These are phyloP conservation scores for Varanus salvator DNA, from an alignment of 2,113 vertebrate genomes.

Conservation along the genomic window DNA sequence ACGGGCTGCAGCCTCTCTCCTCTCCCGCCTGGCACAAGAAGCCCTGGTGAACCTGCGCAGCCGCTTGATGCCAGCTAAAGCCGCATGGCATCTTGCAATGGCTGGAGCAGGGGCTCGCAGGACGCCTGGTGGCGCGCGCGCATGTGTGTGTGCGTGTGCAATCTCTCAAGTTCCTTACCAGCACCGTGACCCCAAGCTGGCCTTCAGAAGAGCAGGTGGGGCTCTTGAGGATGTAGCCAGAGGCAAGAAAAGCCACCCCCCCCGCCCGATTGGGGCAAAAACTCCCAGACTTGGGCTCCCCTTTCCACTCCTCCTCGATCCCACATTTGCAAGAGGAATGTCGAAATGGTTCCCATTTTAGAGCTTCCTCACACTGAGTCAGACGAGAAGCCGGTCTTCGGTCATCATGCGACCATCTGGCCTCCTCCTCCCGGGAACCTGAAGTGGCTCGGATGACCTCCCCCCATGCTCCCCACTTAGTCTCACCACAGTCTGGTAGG, in stretches of 20 bases:
- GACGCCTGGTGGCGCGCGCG: no score
- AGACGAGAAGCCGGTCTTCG: no score
- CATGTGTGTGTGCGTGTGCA: no score
- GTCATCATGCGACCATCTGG: no score
- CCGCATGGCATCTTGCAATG: not conserved
- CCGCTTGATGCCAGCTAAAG: not conserved
- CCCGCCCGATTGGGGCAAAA: not conserved
- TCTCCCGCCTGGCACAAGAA: not conserved
- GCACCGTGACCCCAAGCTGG: rapidly evolving
- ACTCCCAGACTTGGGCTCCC: not conserved
- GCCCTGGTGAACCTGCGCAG: not conserved
- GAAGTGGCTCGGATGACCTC: no score
- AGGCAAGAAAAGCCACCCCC: not conserved
- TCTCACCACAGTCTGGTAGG: no score
- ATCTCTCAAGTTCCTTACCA: not conserved
- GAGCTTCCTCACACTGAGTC: no score
- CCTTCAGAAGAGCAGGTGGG: not conserved
- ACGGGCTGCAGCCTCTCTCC: not conserved
- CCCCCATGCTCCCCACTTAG: no score
- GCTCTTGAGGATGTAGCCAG: rapidly evolving
- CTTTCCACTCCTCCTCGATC: not conserved
- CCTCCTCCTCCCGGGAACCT: no score
- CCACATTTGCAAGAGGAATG: not conserved
- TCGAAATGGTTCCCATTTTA: not conserved
- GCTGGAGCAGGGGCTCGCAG: not conserved